Evolutionary conservation across 2,888 invertebrate species (phyloP).

Genomic region (Dyspetes luteomarginatus): DNA sequence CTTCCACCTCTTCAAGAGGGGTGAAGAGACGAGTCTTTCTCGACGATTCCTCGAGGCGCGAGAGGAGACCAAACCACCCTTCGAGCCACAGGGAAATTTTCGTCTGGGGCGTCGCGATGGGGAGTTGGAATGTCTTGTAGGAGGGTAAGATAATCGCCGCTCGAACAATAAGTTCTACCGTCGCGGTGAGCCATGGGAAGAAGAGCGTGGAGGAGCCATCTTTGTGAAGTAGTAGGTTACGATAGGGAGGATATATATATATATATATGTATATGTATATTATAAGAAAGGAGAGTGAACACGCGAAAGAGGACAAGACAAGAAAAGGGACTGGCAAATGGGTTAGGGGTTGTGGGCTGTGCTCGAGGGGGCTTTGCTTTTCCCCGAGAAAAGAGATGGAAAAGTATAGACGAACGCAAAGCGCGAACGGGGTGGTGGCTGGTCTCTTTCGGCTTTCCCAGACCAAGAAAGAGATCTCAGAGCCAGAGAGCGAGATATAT

Average conservation of each 20-base stretch:
- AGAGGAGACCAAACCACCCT: constrained; percentile 42
- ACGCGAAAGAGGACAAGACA: constrained; percentile 49
- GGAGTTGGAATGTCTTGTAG: constrained; percentile 31
- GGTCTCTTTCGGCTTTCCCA: constrained; percentile 24
- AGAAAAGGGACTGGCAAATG: constrained; percentile 66
- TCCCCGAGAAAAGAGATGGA: constrained; percentile 13
- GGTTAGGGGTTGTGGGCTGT: constrained; percentile 54
- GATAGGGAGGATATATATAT: constrained; percentile 13
- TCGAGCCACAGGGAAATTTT: constrained; percentile 54
- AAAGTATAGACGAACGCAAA: constrained; percentile 40
- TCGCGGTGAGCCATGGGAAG: constrained; percentile 36
- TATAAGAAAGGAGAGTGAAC: constrained; percentile 43
- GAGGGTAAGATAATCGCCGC: constrained; percentile 73
- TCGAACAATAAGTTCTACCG: constrained; percentile 71
- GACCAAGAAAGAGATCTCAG: constrained; percentile 26
- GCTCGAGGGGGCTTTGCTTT: constrained; percentile 57
- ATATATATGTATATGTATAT: neutral
- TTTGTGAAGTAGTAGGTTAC: constrained; percentile 63
- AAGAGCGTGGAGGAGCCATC: constrained; percentile 54
- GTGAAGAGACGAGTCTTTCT: constrained; percentile 53
- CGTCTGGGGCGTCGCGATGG: constrained; percentile 1
- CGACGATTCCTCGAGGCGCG: constrained; percentile 42
- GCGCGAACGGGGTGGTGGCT: constrained; percentile 33
- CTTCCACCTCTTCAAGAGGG: constrained; percentile 43
- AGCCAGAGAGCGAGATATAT: constrained; percentile 56